Evolutionary conservation across 2,797 vertebrate species (phyloP).

Genomic region (Anguilla obscura): DNA sequence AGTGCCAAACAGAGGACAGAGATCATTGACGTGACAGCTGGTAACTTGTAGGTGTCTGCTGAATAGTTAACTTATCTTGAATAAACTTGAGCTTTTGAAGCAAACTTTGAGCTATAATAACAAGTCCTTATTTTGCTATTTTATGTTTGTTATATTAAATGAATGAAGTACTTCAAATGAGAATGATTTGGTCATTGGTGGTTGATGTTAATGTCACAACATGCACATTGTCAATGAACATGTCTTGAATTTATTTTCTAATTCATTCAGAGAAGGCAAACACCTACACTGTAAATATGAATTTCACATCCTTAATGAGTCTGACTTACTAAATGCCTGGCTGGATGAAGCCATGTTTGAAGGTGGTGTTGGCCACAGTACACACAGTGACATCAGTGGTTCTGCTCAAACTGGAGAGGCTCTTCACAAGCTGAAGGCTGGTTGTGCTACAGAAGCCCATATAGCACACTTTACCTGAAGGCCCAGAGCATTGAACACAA

Average conservation of each 20-base stretch:
- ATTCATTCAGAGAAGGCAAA: not conserved
- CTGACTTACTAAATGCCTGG: slow-evolving; percentile 70
- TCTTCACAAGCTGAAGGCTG: slow-evolving; percentile 65
- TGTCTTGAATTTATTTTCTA: not conserved
- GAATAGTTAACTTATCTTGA: not conserved
- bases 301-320: not conserved
- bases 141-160: not conserved
- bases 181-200: not conserved
- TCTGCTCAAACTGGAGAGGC: slow-evolving; percentile 61
- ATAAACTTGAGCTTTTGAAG: not conserved
- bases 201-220: not conserved
- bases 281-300: not conserved
- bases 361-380: slow-evolving; percentile 61
- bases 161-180: not conserved
- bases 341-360: slow-evolving; percentile 67
- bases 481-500: not conserved
- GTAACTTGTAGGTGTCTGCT: not conserved
- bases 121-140: not conserved
- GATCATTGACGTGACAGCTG: not conserved
- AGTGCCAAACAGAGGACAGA: not conserved
- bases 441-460: slow-evolving; percentile 63
- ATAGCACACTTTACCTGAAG: slow-evolving; percentile 59
- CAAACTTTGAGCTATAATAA: not conserved
- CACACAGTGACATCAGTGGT: slow-evolving; percentile 63
- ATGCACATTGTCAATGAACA: not conserved